These are phyloP conservation scores for Gymnosoma rotundatum DNA, from an alignment of 2,888 invertebrate genomes.

Conservation along the genomic window DNA sequence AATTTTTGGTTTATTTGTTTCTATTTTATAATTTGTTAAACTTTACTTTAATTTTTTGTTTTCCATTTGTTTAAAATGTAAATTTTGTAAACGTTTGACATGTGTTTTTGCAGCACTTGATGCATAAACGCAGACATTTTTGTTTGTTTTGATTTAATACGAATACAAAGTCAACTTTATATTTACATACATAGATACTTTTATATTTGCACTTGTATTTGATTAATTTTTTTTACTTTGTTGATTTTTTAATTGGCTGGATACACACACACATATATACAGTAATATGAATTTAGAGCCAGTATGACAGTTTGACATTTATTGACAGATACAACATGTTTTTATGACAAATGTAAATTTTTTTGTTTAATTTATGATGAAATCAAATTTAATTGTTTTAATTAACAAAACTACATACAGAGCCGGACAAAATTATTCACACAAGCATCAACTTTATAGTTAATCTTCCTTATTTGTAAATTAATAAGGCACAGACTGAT, in stretches of 20 bases:
- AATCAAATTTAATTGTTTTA: conserved; percentile 29
- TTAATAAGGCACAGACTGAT: too few relatives aligned
- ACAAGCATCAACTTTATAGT: too few relatives aligned
- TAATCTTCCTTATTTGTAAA: too few relatives aligned
- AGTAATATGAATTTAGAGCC: background rate
- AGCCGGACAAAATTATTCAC: too few relatives aligned
- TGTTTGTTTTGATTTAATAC: conserved; percentile 32
- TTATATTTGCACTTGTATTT: conserved; percentile 10
- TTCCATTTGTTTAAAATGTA: conserved; percentile 52
- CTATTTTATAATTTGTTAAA: conserved; percentile 26
- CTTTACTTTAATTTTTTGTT: conserved; percentile 23
- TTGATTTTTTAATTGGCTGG: conserved; percentile 49
- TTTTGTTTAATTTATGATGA: background rate
- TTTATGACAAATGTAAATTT: background rate
- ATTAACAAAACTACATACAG: background rate
- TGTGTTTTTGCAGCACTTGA: conserved; percentile 40
- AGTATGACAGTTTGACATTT: conserved; percentile 12
- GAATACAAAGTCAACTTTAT: conserved; percentile 8
- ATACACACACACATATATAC: background rate
- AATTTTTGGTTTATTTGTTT: conserved; percentile 32
- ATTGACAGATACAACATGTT: conserved; percentile 45
- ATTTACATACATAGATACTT: background rate
- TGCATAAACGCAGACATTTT: background rate
- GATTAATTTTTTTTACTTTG: conserved; percentile 30
- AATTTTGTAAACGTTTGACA: conserved; percentile 53